Conservation (phyloP, 2,888 invertebrate genomes). For the Thysanoteuthis rhombus region DNA sequence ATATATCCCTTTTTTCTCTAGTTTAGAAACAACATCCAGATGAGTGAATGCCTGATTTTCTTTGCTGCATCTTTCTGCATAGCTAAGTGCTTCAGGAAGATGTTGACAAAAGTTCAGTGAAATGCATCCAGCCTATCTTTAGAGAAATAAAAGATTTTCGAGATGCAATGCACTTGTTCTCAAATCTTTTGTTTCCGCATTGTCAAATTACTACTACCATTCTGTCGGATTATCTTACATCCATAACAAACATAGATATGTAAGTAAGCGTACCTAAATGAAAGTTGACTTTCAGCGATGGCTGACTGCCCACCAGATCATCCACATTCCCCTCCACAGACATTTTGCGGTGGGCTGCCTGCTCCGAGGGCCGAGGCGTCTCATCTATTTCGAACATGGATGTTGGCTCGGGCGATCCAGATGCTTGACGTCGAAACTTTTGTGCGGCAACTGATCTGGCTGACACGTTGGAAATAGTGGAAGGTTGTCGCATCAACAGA, state of each 20-base stretch:
- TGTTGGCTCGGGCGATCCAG: slow-evolving; percentile 35
- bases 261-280: slow-evolving; percentile 14
- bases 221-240: too few species aligned
- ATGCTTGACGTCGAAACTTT: slow-evolving; percentile 36
- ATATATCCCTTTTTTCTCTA: too few species aligned
- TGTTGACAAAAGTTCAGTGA: too few species aligned
- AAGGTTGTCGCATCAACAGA: slow-evolving; percentile 13
- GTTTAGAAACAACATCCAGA: too few species aligned
- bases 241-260: neutral
- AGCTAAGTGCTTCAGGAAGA: too few species aligned
- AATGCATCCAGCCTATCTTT: too few species aligned
- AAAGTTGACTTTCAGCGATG: slow-evolving; percentile 23
- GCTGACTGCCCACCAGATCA: slow-evolving; percentile 1
- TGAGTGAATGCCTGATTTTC: too few species aligned
- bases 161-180: too few species aligned
- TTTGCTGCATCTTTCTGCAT: too few species aligned
- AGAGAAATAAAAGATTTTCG: too few species aligned
- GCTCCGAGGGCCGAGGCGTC: slow-evolving; percentile 36
- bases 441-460: slow-evolving; percentile 35
- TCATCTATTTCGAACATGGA: slow-evolving; percentile 38
- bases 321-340: neutral
- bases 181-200: too few species aligned
- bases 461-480: neutral
- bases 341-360: slow-evolving; percentile 22
- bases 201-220: too few species aligned